These are phyloP conservation scores for Bungarus multicinctus DNA, from an alignment of 2,113 vertebrate genomes.

Conservation along the genomic window DNA sequence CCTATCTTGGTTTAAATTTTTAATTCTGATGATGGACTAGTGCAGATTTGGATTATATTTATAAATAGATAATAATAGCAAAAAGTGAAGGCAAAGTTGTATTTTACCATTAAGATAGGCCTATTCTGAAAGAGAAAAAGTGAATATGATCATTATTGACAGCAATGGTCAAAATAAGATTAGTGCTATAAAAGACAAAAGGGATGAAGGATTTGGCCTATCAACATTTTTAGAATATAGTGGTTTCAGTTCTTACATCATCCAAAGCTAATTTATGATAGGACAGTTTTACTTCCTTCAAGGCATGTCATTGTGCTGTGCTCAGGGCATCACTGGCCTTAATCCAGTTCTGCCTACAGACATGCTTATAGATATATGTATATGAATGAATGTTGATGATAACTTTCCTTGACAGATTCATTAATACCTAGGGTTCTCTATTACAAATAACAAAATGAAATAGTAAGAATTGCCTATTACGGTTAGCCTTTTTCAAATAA, in stretches of 20 bases:
- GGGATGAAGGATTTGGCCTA: neutral
- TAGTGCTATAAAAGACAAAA: neutral
- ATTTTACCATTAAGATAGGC: conserved; percentile 16
- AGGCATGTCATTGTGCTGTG: neutral
- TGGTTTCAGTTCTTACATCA: neutral
- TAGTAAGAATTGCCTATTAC: neutral
- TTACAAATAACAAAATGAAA: neutral
- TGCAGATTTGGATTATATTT: conserved; percentile 22
- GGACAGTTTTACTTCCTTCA: neutral
- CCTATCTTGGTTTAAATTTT: neutral
- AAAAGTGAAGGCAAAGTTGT: neutral
- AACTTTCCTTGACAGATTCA: neutral
- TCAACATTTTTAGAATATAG: neutral
- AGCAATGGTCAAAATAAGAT: conserved; percentile 19
- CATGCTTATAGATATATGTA: neutral
- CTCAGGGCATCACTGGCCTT: neutral
- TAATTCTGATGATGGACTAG: conserved; percentile 21
- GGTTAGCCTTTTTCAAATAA: neutral
- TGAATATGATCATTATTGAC: neutral
- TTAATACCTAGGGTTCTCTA: neutral
- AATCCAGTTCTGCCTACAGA: neutral
- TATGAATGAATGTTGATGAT: neutral
- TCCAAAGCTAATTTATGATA: neutral
- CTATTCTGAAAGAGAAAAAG: neutral
- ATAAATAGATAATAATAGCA: neutral